Base-by-base conservation (phyloP, 2,888 invertebrate species). In the Hypolimnas misippus region DNA sequence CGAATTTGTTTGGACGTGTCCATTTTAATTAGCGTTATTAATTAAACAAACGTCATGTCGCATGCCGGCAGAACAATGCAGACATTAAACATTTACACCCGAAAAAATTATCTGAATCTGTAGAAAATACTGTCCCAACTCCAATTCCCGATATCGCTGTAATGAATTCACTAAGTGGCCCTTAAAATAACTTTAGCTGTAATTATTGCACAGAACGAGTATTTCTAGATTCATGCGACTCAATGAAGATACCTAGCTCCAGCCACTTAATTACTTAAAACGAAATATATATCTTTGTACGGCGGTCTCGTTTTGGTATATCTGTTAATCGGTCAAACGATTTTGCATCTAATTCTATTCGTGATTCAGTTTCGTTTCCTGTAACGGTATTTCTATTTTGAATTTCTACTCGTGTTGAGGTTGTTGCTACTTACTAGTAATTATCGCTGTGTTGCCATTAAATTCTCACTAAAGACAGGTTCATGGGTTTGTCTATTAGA, bases 121-220 rank as follows among this genome's bases (percentile, higher is more conserved):
- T 49, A 14, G n/a, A 42, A 65, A 56, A 62, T 52, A 49, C 46
- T 66, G 52, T 50, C 29, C 38, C 42, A 25, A 40, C 46, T 46
- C 17, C 35, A 56, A 17, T 44, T 53, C 54, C 57, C 50, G 55
- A 57, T 59, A 58, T 65, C 65, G 63, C 55, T 60, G 67, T 61
- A 63, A 75, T 66, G 49, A 49, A 55, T 55, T 58, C 70, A 71
- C 68, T 74, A 72, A 69, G 60, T 63, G 56, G 66, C 63, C 65
- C 73, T 79, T 79, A 75, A 78, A 82, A 81, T 76, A 74, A 78
- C 74, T 77, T 79, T 76, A 64, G 62, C 66, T 58, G 66, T 66
- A 69, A 70, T 69, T 67, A 70, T 67, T 66, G 68, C 67, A 31
- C 35, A 61, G 61, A 64, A 71, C 72, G 68, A 62, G 70, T 71